Conservation (phyloP, 1,140 invertebrate genomes). For the Pomacea maculata region DNA sequence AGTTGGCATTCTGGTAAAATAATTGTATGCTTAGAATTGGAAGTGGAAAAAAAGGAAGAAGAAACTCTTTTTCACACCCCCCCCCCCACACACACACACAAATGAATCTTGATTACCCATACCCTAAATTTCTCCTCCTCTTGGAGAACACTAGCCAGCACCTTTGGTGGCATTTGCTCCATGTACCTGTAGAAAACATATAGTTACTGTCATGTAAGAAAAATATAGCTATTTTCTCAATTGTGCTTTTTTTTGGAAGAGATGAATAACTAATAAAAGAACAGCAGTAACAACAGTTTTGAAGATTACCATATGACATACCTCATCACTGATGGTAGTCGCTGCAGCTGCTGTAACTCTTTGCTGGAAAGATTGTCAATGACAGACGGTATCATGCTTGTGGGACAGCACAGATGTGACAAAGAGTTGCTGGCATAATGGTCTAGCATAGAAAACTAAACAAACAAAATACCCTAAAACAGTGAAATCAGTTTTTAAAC, state of each 20-base stretch:
- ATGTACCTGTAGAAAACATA: conserved; percentile 47
- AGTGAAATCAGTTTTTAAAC: not conserved
- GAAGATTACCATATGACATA: conserved; percentile 16
- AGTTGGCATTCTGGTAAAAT: too few relatives aligned
- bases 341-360: conserved; percentile 35
- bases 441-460: conserved; percentile 56
- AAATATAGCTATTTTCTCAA: not conserved
- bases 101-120: not conserved
- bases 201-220: too few relatives aligned
- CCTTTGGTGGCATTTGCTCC: conserved; percentile 40
- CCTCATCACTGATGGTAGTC: conserved; percentile 51
- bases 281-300: too few relatives aligned
- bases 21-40: too few relatives aligned
- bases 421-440: conserved; percentile 52
- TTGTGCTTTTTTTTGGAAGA: not conserved
- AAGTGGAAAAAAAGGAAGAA: too few relatives aligned
- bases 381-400: not conserved
- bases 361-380: conserved; percentile 28
- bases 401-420: conserved; percentile 49
- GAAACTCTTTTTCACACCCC: too few relatives aligned
- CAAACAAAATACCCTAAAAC: not conserved
- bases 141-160: conserved; percentile 40
- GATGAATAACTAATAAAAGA: not conserved
- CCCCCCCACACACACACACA: too few relatives aligned
- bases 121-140: conserved; percentile 16